These are phyloP conservation scores for Lagorchestes hirsutus DNA, from an alignment of 2,797 vertebrate genomes.

Conservation along the genomic window DNA sequence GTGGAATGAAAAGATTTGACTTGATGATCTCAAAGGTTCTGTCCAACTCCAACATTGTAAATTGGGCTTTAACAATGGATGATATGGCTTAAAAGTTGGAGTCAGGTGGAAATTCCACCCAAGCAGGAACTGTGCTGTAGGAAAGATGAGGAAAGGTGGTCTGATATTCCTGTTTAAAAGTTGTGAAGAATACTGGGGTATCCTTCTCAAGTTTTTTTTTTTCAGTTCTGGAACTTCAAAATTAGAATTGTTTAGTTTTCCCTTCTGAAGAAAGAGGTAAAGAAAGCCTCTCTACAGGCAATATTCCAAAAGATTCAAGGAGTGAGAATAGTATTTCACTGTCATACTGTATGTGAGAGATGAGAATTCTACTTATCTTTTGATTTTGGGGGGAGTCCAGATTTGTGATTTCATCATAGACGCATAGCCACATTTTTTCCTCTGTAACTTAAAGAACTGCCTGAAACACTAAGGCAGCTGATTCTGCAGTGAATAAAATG, in stretches of 20 bases:
- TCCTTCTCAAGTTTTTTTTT: background rate
- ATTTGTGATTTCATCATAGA: background rate
- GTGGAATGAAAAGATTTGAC: background rate
- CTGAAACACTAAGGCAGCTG: background rate
- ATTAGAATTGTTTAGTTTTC: background rate
- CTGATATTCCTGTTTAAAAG: background rate
- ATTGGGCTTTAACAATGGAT: background rate
- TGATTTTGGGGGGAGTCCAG: background rate
- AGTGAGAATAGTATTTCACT: background rate
- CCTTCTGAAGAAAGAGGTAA: background rate
- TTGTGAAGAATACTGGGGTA: background rate
- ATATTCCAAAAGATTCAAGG: background rate
- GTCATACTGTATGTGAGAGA: background rate
- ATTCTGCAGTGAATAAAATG: background rate
- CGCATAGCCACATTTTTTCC: background rate
- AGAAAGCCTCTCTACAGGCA: background rate
- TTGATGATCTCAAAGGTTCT: background rate
- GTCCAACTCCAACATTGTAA: background rate
- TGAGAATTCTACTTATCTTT: background rate
- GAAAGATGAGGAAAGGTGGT: background rate
- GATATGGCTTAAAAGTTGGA: background rate
- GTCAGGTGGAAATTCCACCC: background rate
- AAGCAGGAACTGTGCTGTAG: background rate
- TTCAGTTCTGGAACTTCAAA: background rate
- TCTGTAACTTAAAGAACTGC: background rate